A percentile compares a stretch with the other conserved stretches of the same genome.
Conservation (phyloP, 2,113 vertebrate species). For the Jaculus jaculus region DNA sequence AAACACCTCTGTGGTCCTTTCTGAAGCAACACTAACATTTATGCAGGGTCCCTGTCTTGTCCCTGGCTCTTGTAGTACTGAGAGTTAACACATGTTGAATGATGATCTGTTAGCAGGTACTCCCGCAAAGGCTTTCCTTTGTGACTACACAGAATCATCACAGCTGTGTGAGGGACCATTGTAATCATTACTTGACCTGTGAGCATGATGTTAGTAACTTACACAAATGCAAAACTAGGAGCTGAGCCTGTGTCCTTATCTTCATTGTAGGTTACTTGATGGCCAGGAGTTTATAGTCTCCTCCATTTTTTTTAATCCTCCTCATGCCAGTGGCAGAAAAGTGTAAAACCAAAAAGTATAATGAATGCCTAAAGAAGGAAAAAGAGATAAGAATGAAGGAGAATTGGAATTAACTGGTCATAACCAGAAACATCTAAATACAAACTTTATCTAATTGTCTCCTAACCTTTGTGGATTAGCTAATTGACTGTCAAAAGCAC, state of each 20-base stretch:
- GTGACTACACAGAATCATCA: neutral
- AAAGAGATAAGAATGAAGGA: neutral
- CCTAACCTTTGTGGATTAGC: neutral
- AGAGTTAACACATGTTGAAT: neutral
- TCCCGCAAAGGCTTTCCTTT: neutral
- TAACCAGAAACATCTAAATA: neutral
- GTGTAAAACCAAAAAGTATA: neutral
- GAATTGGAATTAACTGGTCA: neutral
- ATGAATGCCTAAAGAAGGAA: neutral
- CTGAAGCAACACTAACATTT: neutral
- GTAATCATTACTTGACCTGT: neutral
- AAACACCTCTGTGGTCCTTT: neutral
- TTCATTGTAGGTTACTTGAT: neutral
- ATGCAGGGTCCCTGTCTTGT: fast-evolving
- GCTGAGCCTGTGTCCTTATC: neutral
- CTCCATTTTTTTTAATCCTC: neutral
- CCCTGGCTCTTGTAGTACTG: neutral
- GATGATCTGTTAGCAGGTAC: too few species aligned
- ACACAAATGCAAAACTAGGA: neutral
- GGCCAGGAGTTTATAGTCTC: neutral
- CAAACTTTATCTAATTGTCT: neutral
- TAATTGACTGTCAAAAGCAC: neutral
- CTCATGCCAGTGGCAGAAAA: neutral
- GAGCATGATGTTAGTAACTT: neutral
- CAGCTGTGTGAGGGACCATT: neutral